Percentiles rank a stretch among this genome's conserved stretches.
Evolutionary conservation across 2,888 invertebrate genomes (phyloP).

Genomic region (Acronicta psi): DNA sequence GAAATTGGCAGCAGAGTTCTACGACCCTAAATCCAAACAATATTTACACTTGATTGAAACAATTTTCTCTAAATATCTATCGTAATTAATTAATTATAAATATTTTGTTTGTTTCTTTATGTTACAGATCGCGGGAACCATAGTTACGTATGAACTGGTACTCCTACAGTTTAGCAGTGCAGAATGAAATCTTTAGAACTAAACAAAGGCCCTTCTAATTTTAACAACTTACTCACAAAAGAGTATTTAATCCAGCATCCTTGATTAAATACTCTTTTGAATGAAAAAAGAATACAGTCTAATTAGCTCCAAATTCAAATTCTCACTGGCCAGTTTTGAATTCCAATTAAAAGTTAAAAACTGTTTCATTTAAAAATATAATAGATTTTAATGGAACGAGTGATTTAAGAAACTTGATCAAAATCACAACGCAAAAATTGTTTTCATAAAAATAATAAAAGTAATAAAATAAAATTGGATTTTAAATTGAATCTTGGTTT

Average conservation of each 20-base stretch:
- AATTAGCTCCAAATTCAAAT: slow-evolving; percentile 11
- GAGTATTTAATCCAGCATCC: neutral
- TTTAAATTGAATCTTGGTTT: slow-evolving; percentile 34
- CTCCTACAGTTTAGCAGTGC: slow-evolving; percentile 69
- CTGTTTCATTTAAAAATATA: slow-evolving; percentile 14
- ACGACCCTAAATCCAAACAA: too few species aligned
- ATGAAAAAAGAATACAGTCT: slow-evolving; percentile 3
- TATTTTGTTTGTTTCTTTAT: neutral
- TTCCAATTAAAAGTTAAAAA: slow-evolving; percentile 25
- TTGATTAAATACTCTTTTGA: neutral
- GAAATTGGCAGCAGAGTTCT: too few species aligned
- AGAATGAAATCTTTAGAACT: slow-evolving; percentile 15
- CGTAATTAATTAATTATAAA: too few species aligned
- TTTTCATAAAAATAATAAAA: slow-evolving; percentile 29
- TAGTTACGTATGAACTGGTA: slow-evolving; percentile 78
- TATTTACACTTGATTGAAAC: too few species aligned
- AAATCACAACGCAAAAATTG: slow-evolving; percentile 7
- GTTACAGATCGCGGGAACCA: slow-evolving; percentile 74
- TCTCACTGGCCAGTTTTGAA: neutral
- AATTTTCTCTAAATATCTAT: too few species aligned
- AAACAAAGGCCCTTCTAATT: neutral
- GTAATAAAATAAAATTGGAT: slow-evolving; percentile 47
- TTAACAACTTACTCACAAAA: slow-evolving; percentile 8
- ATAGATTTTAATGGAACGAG: slow-evolving; percentile 6
- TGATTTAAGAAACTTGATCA: slow-evolving; percentile 20